Evolutionary conservation across 2,113 vertebrate genomes (phyloP).

Genomic region (Elgaria multicarinata): DNA sequence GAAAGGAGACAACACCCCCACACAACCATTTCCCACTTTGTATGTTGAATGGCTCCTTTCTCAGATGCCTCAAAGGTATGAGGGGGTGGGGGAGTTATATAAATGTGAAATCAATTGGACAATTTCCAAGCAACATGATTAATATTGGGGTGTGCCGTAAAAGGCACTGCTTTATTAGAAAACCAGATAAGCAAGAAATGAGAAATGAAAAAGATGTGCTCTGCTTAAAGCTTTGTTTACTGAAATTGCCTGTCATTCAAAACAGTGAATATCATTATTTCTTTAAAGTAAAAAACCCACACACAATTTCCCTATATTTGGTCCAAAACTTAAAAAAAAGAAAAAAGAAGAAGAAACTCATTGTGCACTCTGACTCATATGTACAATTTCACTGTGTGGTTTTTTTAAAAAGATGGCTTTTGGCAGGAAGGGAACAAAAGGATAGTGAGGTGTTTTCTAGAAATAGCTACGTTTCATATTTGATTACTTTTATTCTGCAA

Average conservation of each 20-base stretch:
- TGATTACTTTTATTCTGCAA: constrained; percentile 54
- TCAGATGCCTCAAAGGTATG: not conserved
- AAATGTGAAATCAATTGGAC: not conserved
- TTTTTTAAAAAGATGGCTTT: constrained; percentile 40
- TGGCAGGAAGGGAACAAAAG: constrained; percentile 55
- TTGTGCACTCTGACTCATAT: not conserved
- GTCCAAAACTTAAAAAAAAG: constrained; percentile 63
- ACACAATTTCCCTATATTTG: constrained; percentile 66
- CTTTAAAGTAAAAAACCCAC: not conserved
- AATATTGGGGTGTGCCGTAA: not conserved
- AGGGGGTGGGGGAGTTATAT: not conserved
- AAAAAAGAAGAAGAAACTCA: constrained; percentile 22
- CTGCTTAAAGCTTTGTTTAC: constrained; percentile 52
- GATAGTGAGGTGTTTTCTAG: constrained; percentile 39
- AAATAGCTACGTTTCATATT: constrained; percentile 26
- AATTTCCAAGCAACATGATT: not conserved
- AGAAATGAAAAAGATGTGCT: constrained; percentile 49
- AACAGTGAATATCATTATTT: constrained; percentile 24
- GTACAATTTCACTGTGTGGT: constrained; percentile 25
- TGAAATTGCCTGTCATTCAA: constrained; percentile 48
- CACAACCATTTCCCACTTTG: not conserved
- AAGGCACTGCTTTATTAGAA: constrained; percentile 26
- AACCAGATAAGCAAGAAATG: constrained; percentile 58
- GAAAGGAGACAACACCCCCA: not conserved
- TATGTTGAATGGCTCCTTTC: not conserved